Evolutionary conservation across 2,113 vertebrate species (phyloP).

Genomic region (Lipophrys pholis): DNA sequence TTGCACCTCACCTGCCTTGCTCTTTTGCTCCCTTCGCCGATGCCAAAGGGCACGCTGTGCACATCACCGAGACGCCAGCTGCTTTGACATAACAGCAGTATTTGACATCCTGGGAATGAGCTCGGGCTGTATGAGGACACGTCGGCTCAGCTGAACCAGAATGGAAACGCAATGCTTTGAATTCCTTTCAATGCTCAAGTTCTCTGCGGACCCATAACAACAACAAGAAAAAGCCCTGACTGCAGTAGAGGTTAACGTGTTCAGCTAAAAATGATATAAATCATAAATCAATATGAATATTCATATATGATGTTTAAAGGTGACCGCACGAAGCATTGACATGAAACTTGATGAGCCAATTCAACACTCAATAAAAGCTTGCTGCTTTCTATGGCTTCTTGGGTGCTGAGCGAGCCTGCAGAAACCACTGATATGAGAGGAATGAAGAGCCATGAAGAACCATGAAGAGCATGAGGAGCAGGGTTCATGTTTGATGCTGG

Average conservation of each 20-base stretch:
- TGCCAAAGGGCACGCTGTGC: too few relatives aligned
- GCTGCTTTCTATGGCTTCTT: not conserved
- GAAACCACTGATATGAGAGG: conserved; percentile 49
- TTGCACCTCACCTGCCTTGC: too few relatives aligned
- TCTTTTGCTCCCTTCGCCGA: too few relatives aligned
- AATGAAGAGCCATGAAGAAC: conserved; percentile 6
- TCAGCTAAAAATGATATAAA: not conserved
- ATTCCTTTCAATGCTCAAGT: conserved; percentile 19
- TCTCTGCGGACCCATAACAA: conserved; percentile 29
- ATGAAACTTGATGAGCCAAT: not conserved
- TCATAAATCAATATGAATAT: not conserved
- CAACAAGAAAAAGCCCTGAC: not conserved
- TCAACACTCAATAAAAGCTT: conserved; percentile 8
- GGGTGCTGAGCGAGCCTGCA: not conserved
- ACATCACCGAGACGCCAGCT: too few relatives aligned
- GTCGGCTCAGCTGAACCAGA: not conserved
- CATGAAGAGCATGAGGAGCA: conserved; percentile 13
- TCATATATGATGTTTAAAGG: too few relatives aligned
- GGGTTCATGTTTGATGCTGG: conserved; percentile 37
- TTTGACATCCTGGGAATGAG: too few relatives aligned
- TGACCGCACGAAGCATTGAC: not conserved
- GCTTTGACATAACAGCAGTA: too few relatives aligned
- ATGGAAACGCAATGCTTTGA: conserved; percentile 6
- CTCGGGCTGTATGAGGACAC: too few relatives aligned
- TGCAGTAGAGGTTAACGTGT: not conserved